Percentiles rank a stretch among this genome's conserved stretches.
phyloP scores from a whole-genome alignment of 2,113 vertebrate genomes.

The Pheucticus melanocephalus region DNA sequence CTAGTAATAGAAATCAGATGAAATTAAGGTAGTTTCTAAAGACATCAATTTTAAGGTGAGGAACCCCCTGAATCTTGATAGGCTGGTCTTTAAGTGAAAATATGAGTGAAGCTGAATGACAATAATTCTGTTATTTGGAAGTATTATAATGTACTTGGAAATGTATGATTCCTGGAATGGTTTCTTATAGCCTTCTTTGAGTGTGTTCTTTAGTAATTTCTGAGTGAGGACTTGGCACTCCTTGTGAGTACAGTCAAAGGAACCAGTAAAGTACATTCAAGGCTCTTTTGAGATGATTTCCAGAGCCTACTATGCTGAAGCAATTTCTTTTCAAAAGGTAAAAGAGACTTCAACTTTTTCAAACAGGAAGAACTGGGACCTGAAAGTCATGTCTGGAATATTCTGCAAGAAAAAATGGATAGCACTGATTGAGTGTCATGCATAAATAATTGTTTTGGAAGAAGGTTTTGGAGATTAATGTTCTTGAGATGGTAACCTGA shows the following conservation, averaged over 20 bases:
- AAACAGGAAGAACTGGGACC: neutral
- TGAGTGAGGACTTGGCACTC: neutral
- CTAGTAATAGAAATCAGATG: constrained; percentile 34
- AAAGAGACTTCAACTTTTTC: neutral
- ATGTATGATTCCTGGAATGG: neutral
- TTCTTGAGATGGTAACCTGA: constrained; percentile 9
- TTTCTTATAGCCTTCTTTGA: neutral
- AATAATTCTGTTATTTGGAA: constrained; percentile 18
- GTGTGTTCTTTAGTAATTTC: neutral
- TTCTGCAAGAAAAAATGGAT: constrained; percentile 21
- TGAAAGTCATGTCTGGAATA: constrained; percentile 8
- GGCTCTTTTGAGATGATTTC: neutral
- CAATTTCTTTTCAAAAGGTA: neutral
- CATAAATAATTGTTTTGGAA: constrained; percentile 22
- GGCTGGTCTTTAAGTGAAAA: neutral
- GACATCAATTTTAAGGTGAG: neutral
- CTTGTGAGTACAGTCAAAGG: neutral
- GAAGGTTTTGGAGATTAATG: neutral
- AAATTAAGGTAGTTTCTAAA: neutral
- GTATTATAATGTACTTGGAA: constrained; percentile 5
- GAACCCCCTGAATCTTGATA: neutral
- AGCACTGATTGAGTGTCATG: neutral
- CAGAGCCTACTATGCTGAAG: constrained; percentile 10
- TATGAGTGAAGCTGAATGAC: neutral
- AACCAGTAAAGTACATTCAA: neutral